A percentile compares a stretch with the other conserved stretches of the same genome.
Evolutionary conservation across 2,797 vertebrate species (phyloP).

Genomic region (Chrysocyon brachyurus): DNA sequence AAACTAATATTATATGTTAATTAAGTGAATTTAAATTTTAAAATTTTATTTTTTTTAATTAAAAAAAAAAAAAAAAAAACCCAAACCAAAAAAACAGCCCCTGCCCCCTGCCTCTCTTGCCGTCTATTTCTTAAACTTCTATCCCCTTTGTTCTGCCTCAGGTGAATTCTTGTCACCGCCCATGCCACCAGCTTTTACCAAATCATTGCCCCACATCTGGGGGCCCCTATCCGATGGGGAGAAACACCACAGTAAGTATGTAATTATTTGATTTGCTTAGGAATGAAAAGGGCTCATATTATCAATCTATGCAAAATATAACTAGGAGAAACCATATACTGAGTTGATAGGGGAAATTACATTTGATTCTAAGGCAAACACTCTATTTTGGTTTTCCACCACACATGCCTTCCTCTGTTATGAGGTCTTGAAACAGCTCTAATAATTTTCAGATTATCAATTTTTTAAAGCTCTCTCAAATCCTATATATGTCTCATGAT

Average conservation of each 20-base stretch:
- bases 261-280: conserved; percentile 23
- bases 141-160: not conserved
- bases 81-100: not conserved
- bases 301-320: conserved; percentile 33
- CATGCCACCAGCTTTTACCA: not conserved
- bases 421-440: not conserved
- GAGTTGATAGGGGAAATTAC: not conserved
- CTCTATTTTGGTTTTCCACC: conserved; percentile 15
- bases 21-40: too few species aligned
- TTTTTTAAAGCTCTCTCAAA: conserved; percentile 8
- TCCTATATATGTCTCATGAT: not conserved
- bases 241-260: not conserved
- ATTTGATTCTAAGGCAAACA: conserved; percentile 9
- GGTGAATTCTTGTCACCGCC: not conserved
- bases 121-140: not conserved
- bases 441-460: conserved; percentile 36
- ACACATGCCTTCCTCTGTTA: not conserved
- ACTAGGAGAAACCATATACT: not conserved
- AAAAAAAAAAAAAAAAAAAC: not conserved
- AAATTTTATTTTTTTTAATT: too few species aligned
- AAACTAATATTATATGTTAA: too few species aligned
- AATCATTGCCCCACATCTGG: not conserved
- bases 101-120: not conserved
- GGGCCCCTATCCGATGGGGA: not conserved
- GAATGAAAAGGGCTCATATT: conserved; percentile 5